Conservation (phyloP, 2,888 invertebrate species). For the Ormyrus rosae region DNA sequence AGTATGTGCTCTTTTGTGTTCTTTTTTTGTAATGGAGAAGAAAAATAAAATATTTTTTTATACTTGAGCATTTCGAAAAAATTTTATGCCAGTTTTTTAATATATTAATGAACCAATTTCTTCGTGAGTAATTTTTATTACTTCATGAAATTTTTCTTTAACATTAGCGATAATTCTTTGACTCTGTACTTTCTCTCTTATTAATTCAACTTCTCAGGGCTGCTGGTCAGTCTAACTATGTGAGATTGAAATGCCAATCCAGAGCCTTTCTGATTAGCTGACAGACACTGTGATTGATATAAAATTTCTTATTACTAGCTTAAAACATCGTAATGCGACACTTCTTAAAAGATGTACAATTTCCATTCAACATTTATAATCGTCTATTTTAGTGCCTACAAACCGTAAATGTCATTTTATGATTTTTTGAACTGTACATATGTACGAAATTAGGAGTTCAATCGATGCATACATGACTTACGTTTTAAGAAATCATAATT, state of each 20-base stretch:
- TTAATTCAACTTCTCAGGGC: constrained; percentile 7
- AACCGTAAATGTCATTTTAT: constrained; percentile 6
- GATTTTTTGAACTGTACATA: neutral
- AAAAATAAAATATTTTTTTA: neutral
- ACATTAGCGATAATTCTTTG: too few relatives aligned
- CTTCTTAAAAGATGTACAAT: constrained; percentile 3
- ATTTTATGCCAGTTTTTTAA: too few relatives aligned
- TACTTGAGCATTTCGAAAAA: constrained; percentile 20
- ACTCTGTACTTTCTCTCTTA: too few relatives aligned
- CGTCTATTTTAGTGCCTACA: constrained; percentile 15
- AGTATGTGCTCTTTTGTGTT: neutral
- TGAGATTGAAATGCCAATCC: constrained; percentile 7
- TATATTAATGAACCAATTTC: too few relatives aligned
- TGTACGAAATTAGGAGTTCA: neutral
- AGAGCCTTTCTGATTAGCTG: constrained; percentile 6
- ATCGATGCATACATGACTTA: neutral
- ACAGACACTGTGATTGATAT: neutral
- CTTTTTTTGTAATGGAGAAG: neutral
- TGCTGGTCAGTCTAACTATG: constrained; percentile 39
- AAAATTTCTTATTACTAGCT: neutral
- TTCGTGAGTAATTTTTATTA: too few relatives aligned
- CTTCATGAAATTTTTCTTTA: too few relatives aligned
- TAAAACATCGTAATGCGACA: constrained; percentile 1
- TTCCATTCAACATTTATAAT: neutral
- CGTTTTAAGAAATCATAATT: neutral